These are phyloP conservation scores for Potamilus streckersoni DNA, from an alignment of 1,140 invertebrate species.

Conservation along the genomic window DNA sequence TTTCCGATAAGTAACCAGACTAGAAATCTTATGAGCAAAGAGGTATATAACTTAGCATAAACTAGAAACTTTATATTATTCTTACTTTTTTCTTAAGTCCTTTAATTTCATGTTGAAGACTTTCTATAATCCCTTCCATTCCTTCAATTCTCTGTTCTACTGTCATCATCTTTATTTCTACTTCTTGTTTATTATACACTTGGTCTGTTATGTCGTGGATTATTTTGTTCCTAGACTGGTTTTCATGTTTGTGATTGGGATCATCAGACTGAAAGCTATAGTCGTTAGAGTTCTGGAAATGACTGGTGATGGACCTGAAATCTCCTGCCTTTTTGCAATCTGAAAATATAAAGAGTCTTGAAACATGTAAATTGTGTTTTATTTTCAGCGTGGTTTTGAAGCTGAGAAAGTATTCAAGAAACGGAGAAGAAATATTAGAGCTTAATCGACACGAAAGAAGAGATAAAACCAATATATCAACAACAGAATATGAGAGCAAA, in stretches of 20 bases:
- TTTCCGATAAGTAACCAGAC: too few relatives aligned
- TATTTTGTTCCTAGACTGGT: not conserved
- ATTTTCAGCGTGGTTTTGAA: too few relatives aligned
- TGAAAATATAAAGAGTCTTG: not conserved
- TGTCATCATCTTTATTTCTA: constrained; percentile 21
- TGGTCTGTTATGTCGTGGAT: constrained; percentile 1
- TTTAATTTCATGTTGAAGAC: constrained; percentile 27
- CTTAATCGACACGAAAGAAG: too few relatives aligned
- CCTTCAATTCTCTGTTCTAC: constrained; percentile 13
- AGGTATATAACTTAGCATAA: too few relatives aligned
- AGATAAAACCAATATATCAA: too few relatives aligned
- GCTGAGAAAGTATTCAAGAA: too few relatives aligned
- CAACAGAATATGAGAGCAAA: too few relatives aligned
- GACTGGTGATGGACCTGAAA: constrained; percentile 28
- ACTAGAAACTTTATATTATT: too few relatives aligned
- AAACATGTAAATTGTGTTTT: too few relatives aligned
- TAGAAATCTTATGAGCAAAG: too few relatives aligned
- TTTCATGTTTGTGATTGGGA: not conserved
- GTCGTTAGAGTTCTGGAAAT: constrained; percentile 13
- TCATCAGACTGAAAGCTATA: constrained; percentile 13
- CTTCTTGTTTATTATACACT: constrained; percentile 25
- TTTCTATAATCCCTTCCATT: constrained; percentile 18
- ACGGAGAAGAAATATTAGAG: too few relatives aligned
- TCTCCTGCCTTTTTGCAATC: constrained; percentile 31
- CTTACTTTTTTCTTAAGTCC: constrained; percentile 28